Evolutionary conservation across 2,888 invertebrate genomes (phyloP), one percentile per base, ranked within the genome.

Genomic region (Drosophila subsilvestris): DNA sequence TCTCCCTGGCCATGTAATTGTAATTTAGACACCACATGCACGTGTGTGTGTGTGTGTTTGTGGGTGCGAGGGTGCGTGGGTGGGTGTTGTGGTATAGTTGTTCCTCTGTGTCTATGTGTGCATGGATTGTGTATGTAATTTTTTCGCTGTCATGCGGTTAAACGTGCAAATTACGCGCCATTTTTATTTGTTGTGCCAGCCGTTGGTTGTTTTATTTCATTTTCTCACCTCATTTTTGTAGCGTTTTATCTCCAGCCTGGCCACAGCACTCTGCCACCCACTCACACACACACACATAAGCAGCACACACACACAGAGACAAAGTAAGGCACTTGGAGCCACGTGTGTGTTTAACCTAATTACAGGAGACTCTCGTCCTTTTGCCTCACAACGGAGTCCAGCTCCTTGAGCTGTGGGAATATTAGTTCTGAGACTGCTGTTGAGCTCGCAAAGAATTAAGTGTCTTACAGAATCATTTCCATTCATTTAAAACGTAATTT

Each of bases 261-360:
- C 37, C 62, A 63, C 55, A 37, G 4, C 37, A 37, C 37, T 37
- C 37, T 14, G 0, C 4, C 29, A 32, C 12, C 12, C 29, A 14
- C 37, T 2, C 7, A 63, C 66, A 37, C n/a, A 65, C 55, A 51
- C 63, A 51, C 37, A 42, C 63, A 43, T 51, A 47, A 50, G 18
- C 32, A 32, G 12, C 18, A 22, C 27, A 53, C 17, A 18, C 12
- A 53, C 5, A 12, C 10, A 7, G 18, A 44, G 22, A 25, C 18
- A 29, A 29, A 22, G 27, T n/a, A 43, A 42, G 60, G 61, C 63
- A 72, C 65, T 80, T 75, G 69, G 67, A 68, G 73, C 57, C 72
- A 76, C 71, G 74, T 87, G 87, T 85, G 74, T 77, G 65, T 70
- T 85, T 80, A 80, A 87, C 83, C 87, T 87, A 87, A 87, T 85